These are phyloP conservation scores for Chrysolina americana DNA, from an alignment of 2,888 invertebrate species.

Conservation along the genomic window DNA sequence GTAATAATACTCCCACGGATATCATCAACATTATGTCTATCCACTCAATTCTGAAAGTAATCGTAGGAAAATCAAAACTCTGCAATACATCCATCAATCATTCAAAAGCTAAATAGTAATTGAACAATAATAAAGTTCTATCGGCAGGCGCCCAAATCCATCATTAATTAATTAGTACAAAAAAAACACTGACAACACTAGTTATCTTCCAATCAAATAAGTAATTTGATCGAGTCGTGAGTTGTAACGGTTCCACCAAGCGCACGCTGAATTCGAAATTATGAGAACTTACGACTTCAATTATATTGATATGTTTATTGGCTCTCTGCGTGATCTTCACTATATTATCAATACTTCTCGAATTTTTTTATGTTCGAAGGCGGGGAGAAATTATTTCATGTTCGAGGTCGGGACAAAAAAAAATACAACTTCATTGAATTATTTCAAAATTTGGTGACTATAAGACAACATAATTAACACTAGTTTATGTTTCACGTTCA, in stretches of 20 bases:
- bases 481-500: too few species aligned
- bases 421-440: not conserved
- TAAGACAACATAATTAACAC: too few species aligned
- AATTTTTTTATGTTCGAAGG: conserved; percentile 31
- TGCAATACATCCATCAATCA: not conserved
- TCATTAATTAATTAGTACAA: conserved; percentile 1
- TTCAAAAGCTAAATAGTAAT: not conserved
- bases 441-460: not conserved
- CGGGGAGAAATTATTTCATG: not conserved
- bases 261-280: conserved; percentile 41
- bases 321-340: conserved; percentile 49
- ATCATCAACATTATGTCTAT: too few species aligned
- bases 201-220: conserved; percentile 9
- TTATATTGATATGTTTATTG: conserved; percentile 50
- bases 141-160: not conserved
- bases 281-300: conserved; percentile 45
- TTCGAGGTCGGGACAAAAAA: not conserved
- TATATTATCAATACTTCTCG: conserved; percentile 47
- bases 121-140: not conserved
- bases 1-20: too few species aligned
- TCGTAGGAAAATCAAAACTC: too few species aligned
- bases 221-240: conserved; percentile 33
- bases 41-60: too few species aligned
- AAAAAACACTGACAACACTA: not conserved
- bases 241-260: conserved; percentile 36